Percentiles rank a stretch among this genome's conserved stretches.
Evolutionary conservation across 2,888 invertebrate genomes (phyloP).

Genomic region (Tetrapedia diversipes): DNA sequence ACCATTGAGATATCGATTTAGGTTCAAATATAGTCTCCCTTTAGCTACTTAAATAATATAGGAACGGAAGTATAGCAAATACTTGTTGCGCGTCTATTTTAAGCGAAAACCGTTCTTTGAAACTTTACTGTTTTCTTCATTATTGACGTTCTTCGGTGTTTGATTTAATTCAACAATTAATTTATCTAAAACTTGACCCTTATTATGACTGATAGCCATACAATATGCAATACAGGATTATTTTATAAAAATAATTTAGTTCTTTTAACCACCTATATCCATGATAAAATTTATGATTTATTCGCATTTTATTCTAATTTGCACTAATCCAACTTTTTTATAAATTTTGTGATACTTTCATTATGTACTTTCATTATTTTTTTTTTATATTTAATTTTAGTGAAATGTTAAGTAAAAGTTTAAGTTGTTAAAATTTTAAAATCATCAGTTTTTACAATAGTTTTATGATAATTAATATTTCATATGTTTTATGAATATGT

Average conservation of each 20-base stretch:
- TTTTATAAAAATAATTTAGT: neutral
- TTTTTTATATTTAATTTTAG: neutral
- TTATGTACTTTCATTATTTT: no score
- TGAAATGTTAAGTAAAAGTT: neutral
- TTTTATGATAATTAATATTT: neutral
- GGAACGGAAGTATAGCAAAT: slow-evolving; percentile 34
- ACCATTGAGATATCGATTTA: slow-evolving; percentile 66
- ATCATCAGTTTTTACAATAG: no score
- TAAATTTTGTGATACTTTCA: no score
- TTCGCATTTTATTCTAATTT: no score
- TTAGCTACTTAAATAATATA: slow-evolving; percentile 53
- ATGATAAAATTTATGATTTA: neutral
- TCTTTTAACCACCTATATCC: neutral
- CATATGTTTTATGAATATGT: neutral
- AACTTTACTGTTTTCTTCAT: neutral
- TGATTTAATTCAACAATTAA: neutral
- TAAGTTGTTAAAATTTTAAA: no score
- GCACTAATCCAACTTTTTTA: no score
- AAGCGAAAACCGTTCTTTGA: slow-evolving; percentile 6
- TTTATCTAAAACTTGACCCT: neutral
- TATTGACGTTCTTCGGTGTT: neutral
- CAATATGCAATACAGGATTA: neutral
- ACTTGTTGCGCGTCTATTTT: slow-evolving; percentile 55
- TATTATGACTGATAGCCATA: no score
- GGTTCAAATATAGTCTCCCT: slow-evolving; percentile 65